Conservation (phyloP, 2,113 vertebrate genomes). For the Podarcis cretensis region DNA sequence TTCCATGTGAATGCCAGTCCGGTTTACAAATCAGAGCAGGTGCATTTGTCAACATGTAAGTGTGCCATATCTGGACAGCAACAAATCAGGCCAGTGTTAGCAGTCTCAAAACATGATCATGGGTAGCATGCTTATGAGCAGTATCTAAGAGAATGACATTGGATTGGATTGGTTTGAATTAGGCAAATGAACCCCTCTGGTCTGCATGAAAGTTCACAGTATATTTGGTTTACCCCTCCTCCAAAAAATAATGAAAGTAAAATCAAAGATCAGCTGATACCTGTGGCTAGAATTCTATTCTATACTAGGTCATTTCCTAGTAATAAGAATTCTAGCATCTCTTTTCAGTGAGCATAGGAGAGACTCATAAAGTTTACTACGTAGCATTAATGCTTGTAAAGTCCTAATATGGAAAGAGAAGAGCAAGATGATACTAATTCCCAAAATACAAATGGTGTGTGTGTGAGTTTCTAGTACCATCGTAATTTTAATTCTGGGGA, state of each 20-base stretch:
- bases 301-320: fast-evolving
- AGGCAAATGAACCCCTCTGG: constrained; percentile 33
- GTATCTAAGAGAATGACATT: constrained; percentile 26
- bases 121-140: not conserved
- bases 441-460: not conserved
- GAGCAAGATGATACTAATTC: not conserved
- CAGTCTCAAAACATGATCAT: constrained; percentile 18
- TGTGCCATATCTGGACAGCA: not conserved
- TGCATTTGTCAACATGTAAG: not conserved
- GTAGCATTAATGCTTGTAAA: not conserved
- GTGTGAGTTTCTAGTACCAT: no score
- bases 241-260: not conserved
- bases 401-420: not conserved
- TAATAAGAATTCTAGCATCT: not conserved
- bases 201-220: no score
- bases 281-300: not conserved
- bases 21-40: not conserved
- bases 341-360: not conserved
- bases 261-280: fast-evolving
- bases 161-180: constrained; percentile 28
- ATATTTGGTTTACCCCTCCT: not conserved
- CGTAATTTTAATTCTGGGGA: not conserved
- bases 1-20: not conserved
- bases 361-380: not conserved
- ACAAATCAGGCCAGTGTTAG: not conserved